These are phyloP conservation scores for Cotesia vestalis DNA, from an alignment of 1,140 invertebrate species.

Conservation along the genomic window DNA sequence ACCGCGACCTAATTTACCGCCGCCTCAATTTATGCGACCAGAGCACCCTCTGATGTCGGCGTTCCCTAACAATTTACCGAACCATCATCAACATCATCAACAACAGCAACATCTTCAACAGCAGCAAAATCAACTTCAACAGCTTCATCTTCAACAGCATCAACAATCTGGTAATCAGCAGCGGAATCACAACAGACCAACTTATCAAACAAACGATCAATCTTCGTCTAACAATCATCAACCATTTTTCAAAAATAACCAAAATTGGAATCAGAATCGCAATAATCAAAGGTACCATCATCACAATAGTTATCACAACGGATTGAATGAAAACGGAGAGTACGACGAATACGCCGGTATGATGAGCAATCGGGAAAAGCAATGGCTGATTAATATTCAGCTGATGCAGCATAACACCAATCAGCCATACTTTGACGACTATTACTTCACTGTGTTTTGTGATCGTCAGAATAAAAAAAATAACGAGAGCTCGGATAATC, in stretches of 20 bases:
- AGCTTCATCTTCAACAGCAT: slow-evolving; percentile 51
- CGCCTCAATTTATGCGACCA: slow-evolving; percentile 52
- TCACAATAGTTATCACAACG: slow-evolving; percentile 53
- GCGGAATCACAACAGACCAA: slow-evolving; percentile 56
- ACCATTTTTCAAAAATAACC: slow-evolving; percentile 62
- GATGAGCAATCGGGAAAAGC: slow-evolving; percentile 91
- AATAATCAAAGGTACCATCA: slow-evolving; percentile 55
- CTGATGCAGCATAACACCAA: slow-evolving; percentile 86
- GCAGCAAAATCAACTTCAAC: slow-evolving; percentile 29
- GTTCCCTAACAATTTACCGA: slow-evolving; percentile 29
- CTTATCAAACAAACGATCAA: slow-evolving; percentile 53
- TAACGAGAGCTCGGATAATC: slow-evolving; percentile 65
- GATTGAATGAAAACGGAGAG: slow-evolving; percentile 56
- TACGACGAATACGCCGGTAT: slow-evolving; percentile 86
- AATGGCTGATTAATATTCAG: slow-evolving; percentile 94
- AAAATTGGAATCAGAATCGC: slow-evolving; percentile 56
- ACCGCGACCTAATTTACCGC: slow-evolving; percentile 36
- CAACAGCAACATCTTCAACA: slow-evolving; percentile 51
- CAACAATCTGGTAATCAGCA: slow-evolving; percentile 28
- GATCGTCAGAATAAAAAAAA: slow-evolving; percentile 59
- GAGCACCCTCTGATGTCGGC: slow-evolving; percentile 43
- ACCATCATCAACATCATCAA: slow-evolving; percentile 27
- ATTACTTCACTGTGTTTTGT: slow-evolving; percentile 78
- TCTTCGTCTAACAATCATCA: slow-evolving; percentile 48
- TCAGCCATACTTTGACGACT: slow-evolving; percentile 86